phyloP scores from a whole-genome alignment of 2,797 vertebrate genomes.

The Euphonia xanthogaster region DNA sequence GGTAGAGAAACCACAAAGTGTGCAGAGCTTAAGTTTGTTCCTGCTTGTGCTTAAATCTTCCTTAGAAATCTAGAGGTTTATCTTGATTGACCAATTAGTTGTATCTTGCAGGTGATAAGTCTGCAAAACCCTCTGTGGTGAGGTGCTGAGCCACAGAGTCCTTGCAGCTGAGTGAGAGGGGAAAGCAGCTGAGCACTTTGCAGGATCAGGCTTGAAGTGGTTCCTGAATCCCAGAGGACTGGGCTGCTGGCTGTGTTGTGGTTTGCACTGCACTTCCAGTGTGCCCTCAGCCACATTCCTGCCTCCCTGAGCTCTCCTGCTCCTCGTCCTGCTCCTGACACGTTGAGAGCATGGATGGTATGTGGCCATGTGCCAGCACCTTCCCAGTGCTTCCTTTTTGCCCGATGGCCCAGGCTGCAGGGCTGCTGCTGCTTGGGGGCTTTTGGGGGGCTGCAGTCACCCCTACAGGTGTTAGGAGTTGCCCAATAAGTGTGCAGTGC shows the following conservation, averaged over 20 bases:
- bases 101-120: background rate
- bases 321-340: background rate
- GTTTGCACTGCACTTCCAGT: background rate
- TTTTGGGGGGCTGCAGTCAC: background rate
- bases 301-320: background rate
- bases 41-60: background rate
- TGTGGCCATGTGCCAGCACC: background rate
- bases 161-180: background rate
- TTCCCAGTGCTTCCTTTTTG: background rate
- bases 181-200: background rate
- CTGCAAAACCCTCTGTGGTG: background rate
- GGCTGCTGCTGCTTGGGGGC: background rate
- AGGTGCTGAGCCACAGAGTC: background rate
- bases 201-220: constrained; percentile 31
- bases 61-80: background rate
- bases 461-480: background rate
- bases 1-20: background rate
- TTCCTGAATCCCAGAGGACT: background rate
- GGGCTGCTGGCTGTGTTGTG: background rate
- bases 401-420: background rate
- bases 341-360: background rate
- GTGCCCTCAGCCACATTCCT: background rate
- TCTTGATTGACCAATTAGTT: constrained; percentile 28
- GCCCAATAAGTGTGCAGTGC: background rate
- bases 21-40: background rate